Base-by-base conservation (phyloP, 2,797 vertebrate genomes). In the Muscicapa comitata region DNA sequence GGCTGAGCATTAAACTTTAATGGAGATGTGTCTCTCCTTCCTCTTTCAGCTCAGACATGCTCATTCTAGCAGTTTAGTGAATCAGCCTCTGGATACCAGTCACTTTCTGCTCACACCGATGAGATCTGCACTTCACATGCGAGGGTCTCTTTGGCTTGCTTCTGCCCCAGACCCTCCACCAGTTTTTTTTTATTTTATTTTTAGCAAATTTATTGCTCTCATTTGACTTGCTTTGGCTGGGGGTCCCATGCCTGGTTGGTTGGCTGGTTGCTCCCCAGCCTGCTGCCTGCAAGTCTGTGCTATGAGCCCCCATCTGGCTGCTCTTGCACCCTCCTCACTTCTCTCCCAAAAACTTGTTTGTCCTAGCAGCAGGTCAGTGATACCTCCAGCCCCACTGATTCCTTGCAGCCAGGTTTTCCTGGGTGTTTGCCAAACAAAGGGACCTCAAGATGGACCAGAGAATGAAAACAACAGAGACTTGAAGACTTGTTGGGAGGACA, bases 321-420 rank as follows among this genome's bases (percentile, higher is more conserved):
- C 35, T 35, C 53, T 50, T 80, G n/a, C 14, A 58, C 6, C 4
- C 17, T 88, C 35, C 26, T 80, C 10, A 1, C 54, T 70, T 79
- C 12, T 76, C 11, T 38, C 15, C 20, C 2, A 26, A 59, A 43
- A 78, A 19, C 3, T 0, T 23, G 2, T 61, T 42, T 17, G 33
- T 78, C 16, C 33, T 45, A 51, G 18, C 17, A 71, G 25, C 26
- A 67, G 33, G 8, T 24, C 28, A 29, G 10, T 11, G 6, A 31
- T 42, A 10, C 24, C 17, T 16, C 37, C 35, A 8, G 0, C 9
- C 31, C 12, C 3, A 1, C 5, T 0, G 0, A 15, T 78, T 73
- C 63, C 66, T 59, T 68, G 42, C 40, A 77, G 9, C 11, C 25
- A 13, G 20, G 16, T 75, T 88, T 87, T 31, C 24, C 13, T 25